These are phyloP conservation scores for Ophion obscuratus DNA, from an alignment of 2,888 invertebrate species.

Conservation along the genomic window DNA sequence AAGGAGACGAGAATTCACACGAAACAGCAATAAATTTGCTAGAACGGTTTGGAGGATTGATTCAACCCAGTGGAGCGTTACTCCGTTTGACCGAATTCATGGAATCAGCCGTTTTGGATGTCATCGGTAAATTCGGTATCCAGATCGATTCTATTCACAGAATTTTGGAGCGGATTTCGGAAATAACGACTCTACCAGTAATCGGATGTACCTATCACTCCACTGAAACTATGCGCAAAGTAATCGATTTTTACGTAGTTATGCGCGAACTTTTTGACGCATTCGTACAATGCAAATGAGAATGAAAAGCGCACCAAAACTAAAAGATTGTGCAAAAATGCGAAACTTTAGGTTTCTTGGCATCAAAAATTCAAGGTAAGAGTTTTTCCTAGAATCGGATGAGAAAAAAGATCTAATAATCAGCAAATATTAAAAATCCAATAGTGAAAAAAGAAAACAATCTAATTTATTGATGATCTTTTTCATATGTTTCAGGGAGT, in stretches of 20 bases:
- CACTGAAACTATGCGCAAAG: background rate
- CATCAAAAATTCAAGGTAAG: no score
- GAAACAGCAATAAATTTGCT: background rate
- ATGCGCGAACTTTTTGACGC: background rate
- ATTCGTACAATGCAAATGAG: background rate
- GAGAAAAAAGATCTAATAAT: no score
- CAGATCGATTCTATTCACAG: conserved; percentile 1
- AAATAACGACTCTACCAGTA: background rate
- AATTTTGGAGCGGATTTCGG: conserved; percentile 4
- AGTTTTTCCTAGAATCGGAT: no score
- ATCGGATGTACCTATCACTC: conserved; percentile 1
- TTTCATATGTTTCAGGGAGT: no score
- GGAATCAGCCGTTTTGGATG: conserved; percentile 11
- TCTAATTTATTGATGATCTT: no score
- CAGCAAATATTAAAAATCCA: no score
- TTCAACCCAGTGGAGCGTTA: background rate
- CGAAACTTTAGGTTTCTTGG: background rate
- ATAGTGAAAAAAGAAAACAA: no score
- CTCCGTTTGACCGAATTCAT: background rate
- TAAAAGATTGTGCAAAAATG: background rate
- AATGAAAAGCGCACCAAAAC: conserved; percentile 8
- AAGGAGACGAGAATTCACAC: background rate
- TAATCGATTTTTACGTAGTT: conserved; percentile 22
- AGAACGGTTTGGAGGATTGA: background rate
- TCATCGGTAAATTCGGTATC: background rate